phyloP scores from a whole-genome alignment of 2,888 invertebrate species.

The Glyphotaelius pellucidus region DNA sequence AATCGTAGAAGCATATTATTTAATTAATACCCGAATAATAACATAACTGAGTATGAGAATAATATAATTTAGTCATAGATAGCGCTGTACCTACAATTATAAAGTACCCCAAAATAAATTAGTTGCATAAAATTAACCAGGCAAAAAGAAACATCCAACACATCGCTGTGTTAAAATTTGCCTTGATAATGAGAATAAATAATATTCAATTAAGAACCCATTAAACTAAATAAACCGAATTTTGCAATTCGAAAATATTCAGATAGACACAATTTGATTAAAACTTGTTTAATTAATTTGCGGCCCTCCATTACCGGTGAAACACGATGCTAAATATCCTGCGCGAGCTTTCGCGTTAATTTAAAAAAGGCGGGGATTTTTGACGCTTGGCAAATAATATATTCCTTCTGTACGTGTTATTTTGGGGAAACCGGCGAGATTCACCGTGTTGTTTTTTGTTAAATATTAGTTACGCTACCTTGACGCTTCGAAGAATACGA shows the following conservation, averaged over 20 bases:
- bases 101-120: not conserved
- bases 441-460: not conserved
- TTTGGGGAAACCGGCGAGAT: not conserved
- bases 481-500: conserved; percentile 33
- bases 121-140: not conserved
- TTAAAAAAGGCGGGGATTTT: not conserved
- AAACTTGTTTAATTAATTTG: conserved; percentile 7
- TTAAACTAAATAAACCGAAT: not conserved
- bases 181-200: not conserved
- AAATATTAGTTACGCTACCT: conserved; percentile 42
- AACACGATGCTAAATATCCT: conserved; percentile 12
- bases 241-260: conserved; percentile 5
- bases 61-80: not conserved
- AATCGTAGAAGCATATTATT: not conserved
- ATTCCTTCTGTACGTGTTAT: conserved; percentile 36
- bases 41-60: not conserved
- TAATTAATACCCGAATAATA: not conserved
- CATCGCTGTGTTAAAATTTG: not conserved
- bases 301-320: not conserved
- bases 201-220: not conserved
- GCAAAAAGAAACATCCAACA: not conserved
- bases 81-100: not conserved
- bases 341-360: not conserved
- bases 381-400: not conserved
- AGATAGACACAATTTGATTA: not conserved